Base-by-base conservation (phyloP, 2,113 vertebrate genomes). In the Calcarius ornatus region DNA sequence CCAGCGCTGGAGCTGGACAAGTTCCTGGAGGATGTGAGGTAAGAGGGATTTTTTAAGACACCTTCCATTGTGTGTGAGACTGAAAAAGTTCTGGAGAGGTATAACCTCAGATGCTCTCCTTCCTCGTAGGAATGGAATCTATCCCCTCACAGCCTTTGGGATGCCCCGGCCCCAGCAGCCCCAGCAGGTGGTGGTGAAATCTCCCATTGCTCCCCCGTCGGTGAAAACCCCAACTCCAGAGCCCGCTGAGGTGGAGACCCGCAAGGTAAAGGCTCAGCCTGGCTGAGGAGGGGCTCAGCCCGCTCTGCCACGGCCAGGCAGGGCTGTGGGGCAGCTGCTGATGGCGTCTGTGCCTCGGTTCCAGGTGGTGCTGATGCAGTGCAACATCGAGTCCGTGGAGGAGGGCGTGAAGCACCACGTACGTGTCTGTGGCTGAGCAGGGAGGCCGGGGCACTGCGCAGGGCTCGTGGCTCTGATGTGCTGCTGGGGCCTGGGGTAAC, bases 11-110 rank as follows among this genome's bases (percentile, higher is more conserved):
- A 99, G 96, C 88, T 99, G 92, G 99, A 99, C 97, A 99, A 99
- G 92, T 99, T 99, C 97, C 98, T 99, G 81, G 99, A 99, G 97
- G 99, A 99, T 85, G 99, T 99, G 56, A 99, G 99, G 99, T 99
- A 90, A 97, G 97, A 63, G 48, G 47, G 10, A 9, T 38, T 82
- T 54, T 63, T 22, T 23, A 56, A 15, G 68, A 30, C 21, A 65
- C 8, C 30, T 93, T 86, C 16, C 63, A 19, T 14, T 38, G 11
- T 31, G 15, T 38, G 37, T 40, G 51, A 72, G 27, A 51, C n/a
- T 48, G n/a, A 50, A 65, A 76, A 21, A 23, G 7, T 7, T 42
- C 12, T 4, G 3, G 38, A 80, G 23, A 45, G 18, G 13, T 18
- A 1, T n/a, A 86, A 88, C 23, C 21, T 68, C 11, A 65, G 30